A percentile compares a stretch with the other conserved stretches of the same genome.
phyloP scores from a whole-genome alignment of 2,888 invertebrate species.

The Heterodera filipjevi region DNA sequence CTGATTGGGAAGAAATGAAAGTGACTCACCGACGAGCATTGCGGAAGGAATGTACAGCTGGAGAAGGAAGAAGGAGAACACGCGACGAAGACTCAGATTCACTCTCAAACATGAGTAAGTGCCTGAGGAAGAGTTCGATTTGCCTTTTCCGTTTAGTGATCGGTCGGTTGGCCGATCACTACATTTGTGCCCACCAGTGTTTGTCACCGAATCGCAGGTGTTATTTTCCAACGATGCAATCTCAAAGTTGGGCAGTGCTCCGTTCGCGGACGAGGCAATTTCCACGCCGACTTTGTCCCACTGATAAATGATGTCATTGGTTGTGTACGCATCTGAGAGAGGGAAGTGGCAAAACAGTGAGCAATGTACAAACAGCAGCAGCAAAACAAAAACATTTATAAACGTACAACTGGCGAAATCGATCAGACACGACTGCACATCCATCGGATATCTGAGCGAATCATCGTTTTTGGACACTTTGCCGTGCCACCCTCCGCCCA shows the following conservation, averaged over 20 bases:
- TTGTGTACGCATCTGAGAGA: slow-evolving; percentile 89
- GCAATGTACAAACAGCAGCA: too few relatives aligned
- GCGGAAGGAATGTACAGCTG: slow-evolving; percentile 53
- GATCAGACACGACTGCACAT: slow-evolving; percentile 63
- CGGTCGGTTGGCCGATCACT: too few relatives aligned
- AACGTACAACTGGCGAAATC: slow-evolving; percentile 64
- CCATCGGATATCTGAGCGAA: slow-evolving; percentile 60
- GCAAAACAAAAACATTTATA: too few relatives aligned
- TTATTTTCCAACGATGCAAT: slow-evolving; percentile 89
- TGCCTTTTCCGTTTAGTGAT: neutral
- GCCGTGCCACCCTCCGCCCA: neutral
- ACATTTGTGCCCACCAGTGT: slow-evolving; percentile 76
- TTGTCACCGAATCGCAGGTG: slow-evolving; percentile 93
- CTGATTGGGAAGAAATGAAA: neutral
- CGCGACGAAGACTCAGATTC: slow-evolving; percentile 56
- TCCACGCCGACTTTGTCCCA: slow-evolving; percentile 84
- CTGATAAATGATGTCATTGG: slow-evolving; percentile 89
- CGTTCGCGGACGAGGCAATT: slow-evolving; percentile 76
- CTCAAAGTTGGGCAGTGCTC: slow-evolving; percentile 85
- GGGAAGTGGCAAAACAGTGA: neutral
- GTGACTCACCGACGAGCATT: slow-evolving; percentile 41
- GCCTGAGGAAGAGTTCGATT: slow-evolving; percentile 36
- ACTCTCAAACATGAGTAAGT: slow-evolving; percentile 63
- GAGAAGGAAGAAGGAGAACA: slow-evolving; percentile 65
- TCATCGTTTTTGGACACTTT: neutral